Evolutionary conservation across 2,797 vertebrate genomes (phyloP).

Genomic region (Coreius guichenoti): DNA sequence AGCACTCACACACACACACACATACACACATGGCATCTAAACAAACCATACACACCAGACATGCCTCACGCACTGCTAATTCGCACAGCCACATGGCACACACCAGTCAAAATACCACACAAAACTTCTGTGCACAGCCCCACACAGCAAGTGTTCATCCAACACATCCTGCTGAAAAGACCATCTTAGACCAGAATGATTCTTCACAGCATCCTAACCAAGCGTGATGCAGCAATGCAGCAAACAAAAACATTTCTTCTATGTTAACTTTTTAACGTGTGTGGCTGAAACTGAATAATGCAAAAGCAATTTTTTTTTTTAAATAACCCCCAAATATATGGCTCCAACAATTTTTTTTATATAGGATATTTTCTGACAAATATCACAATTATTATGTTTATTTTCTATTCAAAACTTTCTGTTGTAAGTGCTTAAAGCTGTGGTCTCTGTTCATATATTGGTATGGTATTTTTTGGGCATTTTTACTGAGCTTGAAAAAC

Average conservation of each 20-base stretch:
- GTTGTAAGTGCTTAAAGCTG: too few relatives aligned
- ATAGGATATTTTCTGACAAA: too few relatives aligned
- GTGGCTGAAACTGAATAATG: neutral
- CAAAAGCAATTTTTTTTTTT: neutral
- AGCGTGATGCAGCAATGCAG: neutral
- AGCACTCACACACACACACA: conserved; percentile 24
- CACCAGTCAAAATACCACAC: neutral
- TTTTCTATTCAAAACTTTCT: too few relatives aligned
- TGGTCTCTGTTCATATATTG: too few relatives aligned
- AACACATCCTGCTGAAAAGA: neutral
- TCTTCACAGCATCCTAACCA: neutral
- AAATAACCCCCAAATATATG: too few relatives aligned
- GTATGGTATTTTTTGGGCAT: neutral
- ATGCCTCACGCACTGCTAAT: conserved; percentile 1
- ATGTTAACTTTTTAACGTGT: neutral
- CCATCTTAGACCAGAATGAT: neutral
- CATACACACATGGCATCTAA: neutral
- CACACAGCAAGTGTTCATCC: neutral
- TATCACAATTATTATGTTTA: too few relatives aligned
- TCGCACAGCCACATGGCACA: conserved; percentile 5
- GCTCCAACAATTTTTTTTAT: too few relatives aligned
- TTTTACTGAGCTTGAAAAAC: neutral
- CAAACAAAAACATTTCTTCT: neutral
- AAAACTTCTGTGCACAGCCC: neutral
- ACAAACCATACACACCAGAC: conserved; percentile 40